phyloP scores from a whole-genome alignment of 2,888 invertebrate genomes.

The Lepidocyrtinus sp. region DNA sequence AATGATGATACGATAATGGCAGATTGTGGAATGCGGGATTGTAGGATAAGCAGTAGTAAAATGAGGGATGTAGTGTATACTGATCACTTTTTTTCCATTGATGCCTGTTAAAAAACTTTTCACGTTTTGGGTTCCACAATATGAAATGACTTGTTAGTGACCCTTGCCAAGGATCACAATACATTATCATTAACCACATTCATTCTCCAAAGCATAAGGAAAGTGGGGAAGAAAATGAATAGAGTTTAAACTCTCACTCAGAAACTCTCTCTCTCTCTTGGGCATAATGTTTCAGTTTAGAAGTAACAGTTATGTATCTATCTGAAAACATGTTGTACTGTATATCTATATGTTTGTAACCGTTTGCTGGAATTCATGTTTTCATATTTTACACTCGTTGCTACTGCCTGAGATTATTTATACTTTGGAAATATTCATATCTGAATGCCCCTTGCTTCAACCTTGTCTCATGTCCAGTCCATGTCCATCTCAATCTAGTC shows the following conservation, averaged over 20 bases:
- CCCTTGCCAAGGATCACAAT: slow-evolving; percentile 67
- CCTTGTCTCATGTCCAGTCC: slow-evolving; percentile 51
- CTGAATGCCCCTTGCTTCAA: slow-evolving; percentile 41
- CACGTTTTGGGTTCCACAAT: slow-evolving; percentile 33
- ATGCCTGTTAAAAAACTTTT: slow-evolving; percentile 24
- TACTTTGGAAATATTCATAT: slow-evolving; percentile 42
- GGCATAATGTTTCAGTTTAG: no score
- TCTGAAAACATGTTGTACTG: no score
- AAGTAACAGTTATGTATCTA: no score
- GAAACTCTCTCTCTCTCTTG: no score
- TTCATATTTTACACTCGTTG: no score
- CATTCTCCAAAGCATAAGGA: slow-evolving; percentile 55
- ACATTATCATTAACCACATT: slow-evolving; percentile 70
- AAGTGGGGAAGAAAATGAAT: neutral
- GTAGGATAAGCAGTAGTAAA: no score
- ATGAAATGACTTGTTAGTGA: slow-evolving; percentile 50
- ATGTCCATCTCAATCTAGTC: no score
- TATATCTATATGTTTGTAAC: no score
- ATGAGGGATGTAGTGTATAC: no score
- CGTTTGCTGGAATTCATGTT: no score
- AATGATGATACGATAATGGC: slow-evolving; percentile 44
- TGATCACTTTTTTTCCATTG: slow-evolving; percentile 27
- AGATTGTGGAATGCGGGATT: slow-evolving; percentile 53
- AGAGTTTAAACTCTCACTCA: slow-evolving; percentile 21
- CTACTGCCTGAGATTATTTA: no score